phyloP scores from a whole-genome alignment of 2,113 vertebrate genomes.

The Tychaedon coryphoeus region DNA sequence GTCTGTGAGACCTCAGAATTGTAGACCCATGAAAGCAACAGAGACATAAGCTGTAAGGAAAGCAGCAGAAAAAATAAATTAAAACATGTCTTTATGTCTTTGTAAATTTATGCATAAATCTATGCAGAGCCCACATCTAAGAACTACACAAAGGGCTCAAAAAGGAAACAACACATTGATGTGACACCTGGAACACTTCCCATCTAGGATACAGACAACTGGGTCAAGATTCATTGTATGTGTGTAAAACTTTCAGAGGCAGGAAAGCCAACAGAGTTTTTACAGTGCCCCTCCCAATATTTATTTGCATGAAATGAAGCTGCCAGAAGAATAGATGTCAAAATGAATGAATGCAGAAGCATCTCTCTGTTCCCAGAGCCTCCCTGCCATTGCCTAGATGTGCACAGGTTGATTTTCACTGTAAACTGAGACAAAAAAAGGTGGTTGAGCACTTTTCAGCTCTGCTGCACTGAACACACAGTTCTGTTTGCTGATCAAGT shows the following conservation, averaged over 20 bases:
- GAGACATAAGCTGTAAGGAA: neutral
- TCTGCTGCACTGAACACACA: neutral
- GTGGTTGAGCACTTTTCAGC: neutral
- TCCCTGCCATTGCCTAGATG: neutral
- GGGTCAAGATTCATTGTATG: neutral
- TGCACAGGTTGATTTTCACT: neutral
- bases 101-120: neutral
- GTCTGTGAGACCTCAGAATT: neutral
- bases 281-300: neutral
- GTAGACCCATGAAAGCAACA: neutral
- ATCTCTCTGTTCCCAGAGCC: neutral
- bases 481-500: neutral
- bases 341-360: neutral
- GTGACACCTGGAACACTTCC: neutral
- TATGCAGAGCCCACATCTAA: neutral
- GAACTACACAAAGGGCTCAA: neutral
- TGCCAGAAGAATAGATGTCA: neutral
- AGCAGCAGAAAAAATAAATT: neutral
- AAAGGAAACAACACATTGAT: neutral
- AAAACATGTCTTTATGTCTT: neutral
- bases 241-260: neutral
- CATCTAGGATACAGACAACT: neutral
- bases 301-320: neutral
- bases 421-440: too few relatives aligned
- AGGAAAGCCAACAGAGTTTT: neutral